Evolutionary conservation across 2,888 invertebrate species (phyloP), one percentile per base, ranked within the genome.

Genomic region (Amaurobius ferox): DNA sequence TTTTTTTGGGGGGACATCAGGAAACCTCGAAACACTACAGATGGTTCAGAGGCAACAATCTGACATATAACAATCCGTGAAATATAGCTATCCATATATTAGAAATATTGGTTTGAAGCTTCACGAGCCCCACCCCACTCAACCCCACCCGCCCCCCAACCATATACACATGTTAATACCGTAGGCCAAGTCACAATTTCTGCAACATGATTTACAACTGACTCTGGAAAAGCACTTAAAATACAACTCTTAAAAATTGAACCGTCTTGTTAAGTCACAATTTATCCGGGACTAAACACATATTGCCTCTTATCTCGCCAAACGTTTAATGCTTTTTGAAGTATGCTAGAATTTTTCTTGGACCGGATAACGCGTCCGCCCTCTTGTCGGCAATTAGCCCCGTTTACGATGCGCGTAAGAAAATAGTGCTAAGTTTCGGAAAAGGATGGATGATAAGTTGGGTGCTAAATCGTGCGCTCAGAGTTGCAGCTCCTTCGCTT

Each of bases 341-440:
- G 67, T 66, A 66, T 30, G 72, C 6, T 32, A 76, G 62, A 76
- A 77, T 77, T 83, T 71, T 83, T 83, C 71, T 72, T 83, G 66
- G 39, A 70, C 55, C 55, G 83, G 77, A 83, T 77, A 83, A 83
- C 83, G 83, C 77, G 62, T 66, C 71, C 77, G 83, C 77, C 83
- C 83, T 77, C 77, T 83, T 77, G 83, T 83, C 77, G 83, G 77
- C 83, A 83, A 83, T 83, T 83, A 83, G 83, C 83, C 83, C 77
- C 83, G 71, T 83, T 55, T 83, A 83, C 71, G 76, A 32, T 28
- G 66, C 67, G 73, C 70, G 32, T 26, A 55, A 48, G 66, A 83
- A 77, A 80, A 73, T 48, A 80, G 73, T 80, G 72, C 79, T 64
- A 55, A 55, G 55, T 55, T 55, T 55, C 23, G 23, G 55, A 55